Evolutionary conservation across 2,797 vertebrate genomes (phyloP), one percentile per base, ranked within the genome.

Genomic region (Pachyuromys duprasi): DNA sequence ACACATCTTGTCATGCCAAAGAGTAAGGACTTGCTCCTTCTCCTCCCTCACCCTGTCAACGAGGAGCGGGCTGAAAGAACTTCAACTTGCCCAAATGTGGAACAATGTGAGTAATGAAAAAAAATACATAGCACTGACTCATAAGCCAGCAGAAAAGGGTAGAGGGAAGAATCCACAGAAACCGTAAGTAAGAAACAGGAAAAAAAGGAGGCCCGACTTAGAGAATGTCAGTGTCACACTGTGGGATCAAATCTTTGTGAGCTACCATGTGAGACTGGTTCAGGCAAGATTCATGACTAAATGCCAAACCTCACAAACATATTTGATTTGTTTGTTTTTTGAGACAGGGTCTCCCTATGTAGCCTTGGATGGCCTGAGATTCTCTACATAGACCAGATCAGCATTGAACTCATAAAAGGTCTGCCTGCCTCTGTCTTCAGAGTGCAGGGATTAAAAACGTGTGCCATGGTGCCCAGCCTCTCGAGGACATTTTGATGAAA

Each of bases 281-380:
- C 20, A 89, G 60, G 28, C n/a, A 94, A 86, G 62, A 93, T 36
- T 84, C 57, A 81, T n/a, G 39, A 90, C 74, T 39, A 26, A 42
- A 67, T 63, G 15, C 49, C 78, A n/a, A 90, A 86, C 24, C 60
- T 82, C 36, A 82, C 63, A 14, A 36, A 42, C 26, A 62, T 39
- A 53, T 39, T 11, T 49, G 49, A 49, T 28, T 62, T 62, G 13
- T 36, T n/a, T n/a, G 49, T 17, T 42, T 42, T 70, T 39, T 60
- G n/a, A 63, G 60, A 20, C 60, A 42, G 80, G 36, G 60, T 63
- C 60, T 82, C 36, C 24, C 60, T 20, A 20, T 31, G 8, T 11
- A 45, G 36, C 57, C 26, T 63, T 82, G 36, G 36, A 14, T 82
- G 80, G 36, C 57, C 15, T 63, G 36, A 57, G 63, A 82, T 42